These are phyloP conservation scores for Heliconius ismenius DNA, from an alignment of 2,888 invertebrate genomes.

Conservation along the genomic window DNA sequence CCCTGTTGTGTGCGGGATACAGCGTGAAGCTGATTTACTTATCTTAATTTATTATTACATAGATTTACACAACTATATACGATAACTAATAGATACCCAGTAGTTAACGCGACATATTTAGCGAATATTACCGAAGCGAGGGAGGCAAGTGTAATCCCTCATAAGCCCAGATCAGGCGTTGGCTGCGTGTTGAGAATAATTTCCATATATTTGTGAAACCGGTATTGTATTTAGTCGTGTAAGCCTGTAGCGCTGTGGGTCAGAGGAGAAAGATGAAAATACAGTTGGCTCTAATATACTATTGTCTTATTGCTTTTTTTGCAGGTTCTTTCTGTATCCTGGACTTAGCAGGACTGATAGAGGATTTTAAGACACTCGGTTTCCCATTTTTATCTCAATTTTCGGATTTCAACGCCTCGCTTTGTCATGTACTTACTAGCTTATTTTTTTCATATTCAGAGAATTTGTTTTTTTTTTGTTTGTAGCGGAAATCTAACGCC, in stretches of 20 bases:
- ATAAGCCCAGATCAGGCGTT: constrained; percentile 57
- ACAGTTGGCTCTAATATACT: constrained; percentile 27
- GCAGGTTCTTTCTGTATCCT: background rate
- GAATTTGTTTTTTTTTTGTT: too few species aligned
- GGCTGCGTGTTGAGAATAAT: constrained; percentile 56
- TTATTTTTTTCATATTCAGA: too few species aligned
- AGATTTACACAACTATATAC: constrained; percentile 47
- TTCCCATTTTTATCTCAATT: background rate
- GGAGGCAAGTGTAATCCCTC: constrained; percentile 46
- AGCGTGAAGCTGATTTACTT: too few species aligned
- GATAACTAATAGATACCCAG: constrained; percentile 40
- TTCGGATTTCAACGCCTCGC: too few species aligned
- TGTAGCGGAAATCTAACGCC: too few species aligned
- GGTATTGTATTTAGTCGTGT: constrained; percentile 55
- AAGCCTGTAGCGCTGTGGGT: constrained; percentile 51
- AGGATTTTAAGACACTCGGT: background rate
- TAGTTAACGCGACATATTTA: constrained; percentile 19
- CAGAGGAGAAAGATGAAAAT: constrained; percentile 39
- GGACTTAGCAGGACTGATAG: background rate
- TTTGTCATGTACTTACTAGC: too few species aligned
- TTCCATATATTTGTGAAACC: constrained; percentile 57
- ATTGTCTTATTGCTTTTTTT: background rate
- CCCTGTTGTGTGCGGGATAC: too few species aligned
- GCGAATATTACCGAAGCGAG: constrained; percentile 29
- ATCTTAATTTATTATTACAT: too few species aligned